These are phyloP conservation scores for Sapajus apella DNA, from an alignment of 2,113 vertebrate species.

Conservation along the genomic window DNA sequence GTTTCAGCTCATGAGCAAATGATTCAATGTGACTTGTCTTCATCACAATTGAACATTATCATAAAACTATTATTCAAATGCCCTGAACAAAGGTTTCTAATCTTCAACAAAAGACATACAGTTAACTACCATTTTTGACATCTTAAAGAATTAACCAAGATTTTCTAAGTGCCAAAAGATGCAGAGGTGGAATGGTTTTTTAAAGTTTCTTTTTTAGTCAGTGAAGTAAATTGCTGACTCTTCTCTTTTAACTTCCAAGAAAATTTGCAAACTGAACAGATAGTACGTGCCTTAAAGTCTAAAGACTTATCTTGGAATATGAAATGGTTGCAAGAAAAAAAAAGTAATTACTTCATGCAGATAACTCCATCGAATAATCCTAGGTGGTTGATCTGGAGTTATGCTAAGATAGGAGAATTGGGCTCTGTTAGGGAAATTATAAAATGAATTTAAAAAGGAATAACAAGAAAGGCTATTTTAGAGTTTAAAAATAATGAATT, in stretches of 20 bases:
- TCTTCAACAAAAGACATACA: background rate
- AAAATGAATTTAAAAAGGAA: slow-evolving; percentile 73
- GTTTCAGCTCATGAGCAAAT: slow-evolving; percentile 15
- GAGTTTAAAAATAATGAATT: slow-evolving; percentile 77
- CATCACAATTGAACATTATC: slow-evolving; percentile 41
- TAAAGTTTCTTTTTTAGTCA: slow-evolving; percentile 57
- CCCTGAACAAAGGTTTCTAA: slow-evolving; percentile 49
- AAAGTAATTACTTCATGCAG: slow-evolving; percentile 79
- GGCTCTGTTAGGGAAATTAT: slow-evolving; percentile 74
- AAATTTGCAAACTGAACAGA: slow-evolving; percentile 74
- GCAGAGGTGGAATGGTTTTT: slow-evolving; percentile 17
- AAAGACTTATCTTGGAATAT: slow-evolving; percentile 77
- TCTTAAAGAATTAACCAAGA: slow-evolving; percentile 69
- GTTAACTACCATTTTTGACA: slow-evolving; percentile 49
- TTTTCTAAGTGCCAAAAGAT: slow-evolving; percentile 32
- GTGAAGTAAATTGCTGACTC: slow-evolving; percentile 49
- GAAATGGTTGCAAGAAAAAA: slow-evolving; percentile 71
- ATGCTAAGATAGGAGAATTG: slow-evolving; percentile 73
- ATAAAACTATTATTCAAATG: slow-evolving; percentile 60
- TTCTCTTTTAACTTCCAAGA: slow-evolving; percentile 66
- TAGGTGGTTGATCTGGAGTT: slow-evolving; percentile 79
- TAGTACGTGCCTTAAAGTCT: slow-evolving; percentile 66
- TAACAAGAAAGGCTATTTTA: slow-evolving; percentile 77
- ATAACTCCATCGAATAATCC: slow-evolving; percentile 77
- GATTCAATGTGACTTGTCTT: slow-evolving; percentile 59